A percentile compares a stretch with the other conserved stretches of the same genome.
Conservation (phyloP, 2,113 vertebrate genomes). For the Cavia aperea region DNA sequence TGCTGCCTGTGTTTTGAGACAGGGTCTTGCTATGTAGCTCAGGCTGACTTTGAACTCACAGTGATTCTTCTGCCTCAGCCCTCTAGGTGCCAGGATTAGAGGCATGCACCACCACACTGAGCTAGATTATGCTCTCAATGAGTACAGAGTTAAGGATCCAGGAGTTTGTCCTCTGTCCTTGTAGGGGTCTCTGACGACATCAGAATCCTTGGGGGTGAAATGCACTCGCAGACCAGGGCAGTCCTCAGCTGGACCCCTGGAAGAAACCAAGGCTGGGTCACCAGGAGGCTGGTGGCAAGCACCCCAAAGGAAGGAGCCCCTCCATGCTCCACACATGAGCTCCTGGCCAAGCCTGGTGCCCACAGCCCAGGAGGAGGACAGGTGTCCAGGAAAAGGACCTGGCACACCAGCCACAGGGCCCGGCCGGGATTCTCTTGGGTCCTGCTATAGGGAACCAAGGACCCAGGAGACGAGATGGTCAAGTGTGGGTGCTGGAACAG, state of each 20-base stretch:
- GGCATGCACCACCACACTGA: background rate
- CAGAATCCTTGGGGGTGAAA: background rate
- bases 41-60: background rate
- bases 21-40: background rate
- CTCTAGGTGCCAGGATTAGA: background rate
- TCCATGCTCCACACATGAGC: background rate
- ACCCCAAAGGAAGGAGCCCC: background rate
- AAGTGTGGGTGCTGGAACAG: background rate
- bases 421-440: background rate
- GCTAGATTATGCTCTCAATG: background rate
- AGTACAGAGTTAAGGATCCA: background rate
- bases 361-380: background rate
- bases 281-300: background rate
- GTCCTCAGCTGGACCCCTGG: background rate
- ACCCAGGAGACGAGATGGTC: too few relatives aligned
- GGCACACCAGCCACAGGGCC: background rate
- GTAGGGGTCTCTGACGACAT: background rate
- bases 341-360: background rate
- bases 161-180: background rate
- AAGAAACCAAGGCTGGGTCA: background rate
- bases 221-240: background rate
- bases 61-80: background rate
- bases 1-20: background rate
- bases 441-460: background rate
- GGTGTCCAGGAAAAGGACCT: background rate